Evolutionary conservation across 2,797 vertebrate species (phyloP).

Genomic region (Chelonia mydas): DNA sequence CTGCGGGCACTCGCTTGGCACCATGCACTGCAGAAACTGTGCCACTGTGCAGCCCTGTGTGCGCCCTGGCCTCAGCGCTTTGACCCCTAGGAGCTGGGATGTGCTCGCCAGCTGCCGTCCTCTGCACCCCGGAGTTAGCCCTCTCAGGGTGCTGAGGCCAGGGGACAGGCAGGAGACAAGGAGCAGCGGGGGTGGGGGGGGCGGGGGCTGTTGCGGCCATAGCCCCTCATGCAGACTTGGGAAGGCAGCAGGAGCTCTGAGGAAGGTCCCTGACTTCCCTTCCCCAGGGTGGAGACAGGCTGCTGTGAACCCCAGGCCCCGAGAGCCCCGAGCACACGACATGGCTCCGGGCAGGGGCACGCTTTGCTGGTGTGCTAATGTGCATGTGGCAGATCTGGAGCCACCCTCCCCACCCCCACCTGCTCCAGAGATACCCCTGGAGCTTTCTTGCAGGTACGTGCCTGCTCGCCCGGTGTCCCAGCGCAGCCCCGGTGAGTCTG

Average conservation of each 20-base stretch:
- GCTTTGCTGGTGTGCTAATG: not conserved
- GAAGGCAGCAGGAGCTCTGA: not conserved
- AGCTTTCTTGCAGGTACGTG: no score
- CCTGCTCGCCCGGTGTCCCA: no score
- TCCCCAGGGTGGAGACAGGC: not conserved
- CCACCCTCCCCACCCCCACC: no score
- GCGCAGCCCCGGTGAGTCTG: not conserved
- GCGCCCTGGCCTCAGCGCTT: no score
- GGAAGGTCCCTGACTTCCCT: not conserved
- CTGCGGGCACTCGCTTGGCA: no score
- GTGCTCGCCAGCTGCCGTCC: not conserved
- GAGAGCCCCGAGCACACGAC: no score
- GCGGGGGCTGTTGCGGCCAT: not conserved
- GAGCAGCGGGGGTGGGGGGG: not conserved
- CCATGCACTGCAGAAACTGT: not conserved
- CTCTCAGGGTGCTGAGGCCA: not conserved
- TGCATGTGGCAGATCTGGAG: no score
- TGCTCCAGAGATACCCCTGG: no score
- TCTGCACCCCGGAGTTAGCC: not conserved
- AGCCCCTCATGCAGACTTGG: no score
- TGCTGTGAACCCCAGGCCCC: not conserved
- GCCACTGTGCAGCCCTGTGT: no score
- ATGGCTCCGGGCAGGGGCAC: no score
- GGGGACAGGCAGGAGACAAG: not conserved
- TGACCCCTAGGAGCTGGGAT: not conserved